Evolutionary conservation across 1,140 invertebrate species (phyloP).

Genomic region (Drosophila teissieri): DNA sequence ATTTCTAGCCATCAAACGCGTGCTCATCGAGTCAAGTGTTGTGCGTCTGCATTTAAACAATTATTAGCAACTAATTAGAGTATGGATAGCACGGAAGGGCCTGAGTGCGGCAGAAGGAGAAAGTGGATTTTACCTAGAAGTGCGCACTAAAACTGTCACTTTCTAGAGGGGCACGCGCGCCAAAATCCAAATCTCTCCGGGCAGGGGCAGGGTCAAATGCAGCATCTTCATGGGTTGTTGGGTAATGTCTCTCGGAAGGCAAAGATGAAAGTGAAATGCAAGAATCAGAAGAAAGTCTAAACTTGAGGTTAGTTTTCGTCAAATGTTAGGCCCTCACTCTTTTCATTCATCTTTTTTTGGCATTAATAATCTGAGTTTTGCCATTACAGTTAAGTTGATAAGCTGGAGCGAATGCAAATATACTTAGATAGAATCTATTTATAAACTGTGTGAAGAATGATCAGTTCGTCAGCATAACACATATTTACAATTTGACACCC

Average conservation of each 20-base stretch:
- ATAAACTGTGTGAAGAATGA: background rate
- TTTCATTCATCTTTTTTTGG: too few relatives aligned
- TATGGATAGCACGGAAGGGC: constrained; percentile 26
- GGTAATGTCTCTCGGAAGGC: constrained; percentile 5
- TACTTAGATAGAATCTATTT: background rate
- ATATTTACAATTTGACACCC: background rate
- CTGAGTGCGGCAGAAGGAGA: constrained; percentile 56
- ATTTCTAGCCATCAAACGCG: constrained; percentile 38
- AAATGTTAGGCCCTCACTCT: too few relatives aligned
- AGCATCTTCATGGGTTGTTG: constrained; percentile 28
- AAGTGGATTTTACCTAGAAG: constrained; percentile 58
- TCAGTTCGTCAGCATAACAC: background rate
- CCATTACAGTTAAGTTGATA: too few relatives aligned
- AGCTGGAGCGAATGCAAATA: too few relatives aligned
- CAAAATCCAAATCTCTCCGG: constrained; percentile 37
- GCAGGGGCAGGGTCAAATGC: constrained; percentile 24
- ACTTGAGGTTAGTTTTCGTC: background rate
- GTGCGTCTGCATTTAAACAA: constrained; percentile 64
- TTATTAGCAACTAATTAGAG: constrained; percentile 73
- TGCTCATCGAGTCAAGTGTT: constrained; percentile 38
- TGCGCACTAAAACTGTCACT: constrained; percentile 49
- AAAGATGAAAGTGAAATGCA: constrained; percentile 23
- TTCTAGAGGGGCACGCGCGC: constrained; percentile 42
- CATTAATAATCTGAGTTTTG: background rate
- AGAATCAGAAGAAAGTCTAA: constrained; percentile 25